phyloP scores from a whole-genome alignment of 2,797 vertebrate genomes.

The Melanogrammus aeglefinus region DNA sequence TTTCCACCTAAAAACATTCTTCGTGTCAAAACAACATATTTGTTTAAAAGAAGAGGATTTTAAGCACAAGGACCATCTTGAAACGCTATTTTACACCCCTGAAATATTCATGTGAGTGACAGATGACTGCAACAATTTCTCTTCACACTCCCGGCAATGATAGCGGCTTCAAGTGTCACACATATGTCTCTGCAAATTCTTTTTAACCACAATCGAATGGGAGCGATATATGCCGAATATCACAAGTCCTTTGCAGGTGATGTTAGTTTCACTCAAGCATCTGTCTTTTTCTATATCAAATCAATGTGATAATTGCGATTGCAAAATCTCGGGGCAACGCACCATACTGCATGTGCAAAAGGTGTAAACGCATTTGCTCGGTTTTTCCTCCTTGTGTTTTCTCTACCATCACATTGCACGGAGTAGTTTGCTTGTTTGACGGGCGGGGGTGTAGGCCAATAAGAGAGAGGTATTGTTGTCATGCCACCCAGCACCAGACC shows the following conservation, averaged over 20 bases:
- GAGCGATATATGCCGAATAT: constrained; percentile 58
- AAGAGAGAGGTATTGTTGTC: not conserved
- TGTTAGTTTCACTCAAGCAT: constrained; percentile 18
- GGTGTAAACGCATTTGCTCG: constrained; percentile 55
- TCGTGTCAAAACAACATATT: constrained; percentile 51
- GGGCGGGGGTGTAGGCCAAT: constrained; percentile 13
- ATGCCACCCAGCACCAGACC: not conserved
- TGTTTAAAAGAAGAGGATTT: not conserved
- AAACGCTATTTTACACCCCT: not conserved
- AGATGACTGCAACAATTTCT: constrained; percentile 62
- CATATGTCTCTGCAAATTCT: constrained; percentile 63
- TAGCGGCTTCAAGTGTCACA: constrained; percentile 70
- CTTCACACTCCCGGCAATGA: constrained; percentile 69
- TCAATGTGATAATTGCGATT: constrained; percentile 73
- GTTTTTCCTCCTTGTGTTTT: constrained; percentile 32
- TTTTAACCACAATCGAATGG: constrained; percentile 38
- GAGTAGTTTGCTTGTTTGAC: constrained; percentile 45
- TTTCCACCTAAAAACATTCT: constrained; percentile 54
- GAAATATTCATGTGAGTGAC: constrained; percentile 32
- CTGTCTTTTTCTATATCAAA: constrained; percentile 29
- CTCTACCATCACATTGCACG: constrained; percentile 24
- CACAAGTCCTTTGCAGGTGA: constrained; percentile 60
- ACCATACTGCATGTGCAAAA: constrained; percentile 65
- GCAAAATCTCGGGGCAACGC: constrained; percentile 51
- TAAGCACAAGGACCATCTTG: not conserved